A percentile compares a stretch with the other conserved stretches of the same genome.
Conservation (phyloP, 2,888 invertebrate species). For the Elegia similella region DNA sequence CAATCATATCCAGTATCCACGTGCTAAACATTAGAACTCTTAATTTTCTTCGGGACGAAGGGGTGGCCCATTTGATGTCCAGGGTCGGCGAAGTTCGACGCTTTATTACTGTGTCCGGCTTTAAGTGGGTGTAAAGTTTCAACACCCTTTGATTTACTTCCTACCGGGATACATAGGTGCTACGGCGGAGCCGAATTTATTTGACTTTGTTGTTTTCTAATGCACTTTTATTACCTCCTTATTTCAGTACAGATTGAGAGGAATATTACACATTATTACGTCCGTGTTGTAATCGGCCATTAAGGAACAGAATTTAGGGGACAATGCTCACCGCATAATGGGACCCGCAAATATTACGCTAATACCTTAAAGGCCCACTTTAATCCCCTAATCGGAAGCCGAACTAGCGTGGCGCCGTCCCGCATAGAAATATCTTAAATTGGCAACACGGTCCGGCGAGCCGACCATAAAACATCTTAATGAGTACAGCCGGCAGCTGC, state of each 20-base stretch:
- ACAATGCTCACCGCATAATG: slow-evolving; percentile 71
- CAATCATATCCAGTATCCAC: slow-evolving; percentile 29
- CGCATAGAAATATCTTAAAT: slow-evolving; percentile 82
- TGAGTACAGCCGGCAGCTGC: slow-evolving; percentile 81
- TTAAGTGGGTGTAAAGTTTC: slow-evolving; percentile 82
- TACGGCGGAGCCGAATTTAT: slow-evolving; percentile 60
- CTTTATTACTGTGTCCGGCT: slow-evolving; percentile 82
- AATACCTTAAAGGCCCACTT: slow-evolving; percentile 78
- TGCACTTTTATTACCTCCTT: neutral
- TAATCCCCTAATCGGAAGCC: slow-evolving; percentile 81
- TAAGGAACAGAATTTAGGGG: slow-evolving; percentile 27
- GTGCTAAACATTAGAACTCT: slow-evolving; percentile 62
- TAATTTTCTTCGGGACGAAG: slow-evolving; percentile 72
- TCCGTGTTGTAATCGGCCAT: slow-evolving; percentile 14
- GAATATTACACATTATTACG: neutral
- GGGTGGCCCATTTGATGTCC: slow-evolving; percentile 77
- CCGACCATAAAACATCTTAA: slow-evolving; percentile 82
- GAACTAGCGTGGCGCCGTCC: slow-evolving; percentile 77
- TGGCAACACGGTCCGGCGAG: slow-evolving; percentile 79
- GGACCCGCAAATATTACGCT: slow-evolving; percentile 75
- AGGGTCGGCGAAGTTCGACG: slow-evolving; percentile 78
- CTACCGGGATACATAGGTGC: slow-evolving; percentile 65
- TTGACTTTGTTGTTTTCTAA: slow-evolving; percentile 56
- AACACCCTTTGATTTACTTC: slow-evolving; percentile 82
- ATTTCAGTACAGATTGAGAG: neutral